phyloP scores from a whole-genome alignment of 2,888 invertebrate species.

The Cephus runcator region DNA sequence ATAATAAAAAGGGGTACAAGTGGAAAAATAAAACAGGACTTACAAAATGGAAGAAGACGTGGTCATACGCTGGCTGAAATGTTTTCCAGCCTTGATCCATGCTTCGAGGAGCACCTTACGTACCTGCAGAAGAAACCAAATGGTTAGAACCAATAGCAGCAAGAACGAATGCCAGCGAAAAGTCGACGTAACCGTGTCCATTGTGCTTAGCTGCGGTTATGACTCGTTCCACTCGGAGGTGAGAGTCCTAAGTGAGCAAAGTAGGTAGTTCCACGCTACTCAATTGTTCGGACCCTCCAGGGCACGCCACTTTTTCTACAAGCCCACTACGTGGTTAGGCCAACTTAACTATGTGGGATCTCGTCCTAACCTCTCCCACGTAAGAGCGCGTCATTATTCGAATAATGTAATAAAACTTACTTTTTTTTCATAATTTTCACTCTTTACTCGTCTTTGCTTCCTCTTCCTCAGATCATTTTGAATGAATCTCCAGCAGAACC shows the following conservation, averaged over 20 bases:
- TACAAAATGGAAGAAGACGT: background rate
- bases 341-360: background rate
- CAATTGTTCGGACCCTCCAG: slow-evolving; percentile 40
- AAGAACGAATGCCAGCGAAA: slow-evolving; percentile 42
- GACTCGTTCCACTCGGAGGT: slow-evolving; percentile 35
- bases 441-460: background rate
- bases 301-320: background rate
- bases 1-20: background rate
- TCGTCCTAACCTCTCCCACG: background rate
- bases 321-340: background rate
- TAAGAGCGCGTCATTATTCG: background rate
- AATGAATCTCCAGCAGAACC: background rate
- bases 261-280: slow-evolving; percentile 37
- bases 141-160: background rate
- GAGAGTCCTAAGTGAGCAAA: slow-evolving; percentile 35
- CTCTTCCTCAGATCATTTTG: background rate
- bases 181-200: slow-evolving; percentile 37
- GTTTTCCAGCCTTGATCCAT: background rate
- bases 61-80: background rate
- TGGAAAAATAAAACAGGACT: slow-evolving; percentile 9
- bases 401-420: background rate
- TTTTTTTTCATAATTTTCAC: background rate
- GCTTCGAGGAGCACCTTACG: background rate
- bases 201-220: slow-evolving; percentile 45
- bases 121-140: slow-evolving; percentile 11